phyloP scores from a whole-genome alignment of 2,888 invertebrate genomes.

The Acrocera orbiculus region DNA sequence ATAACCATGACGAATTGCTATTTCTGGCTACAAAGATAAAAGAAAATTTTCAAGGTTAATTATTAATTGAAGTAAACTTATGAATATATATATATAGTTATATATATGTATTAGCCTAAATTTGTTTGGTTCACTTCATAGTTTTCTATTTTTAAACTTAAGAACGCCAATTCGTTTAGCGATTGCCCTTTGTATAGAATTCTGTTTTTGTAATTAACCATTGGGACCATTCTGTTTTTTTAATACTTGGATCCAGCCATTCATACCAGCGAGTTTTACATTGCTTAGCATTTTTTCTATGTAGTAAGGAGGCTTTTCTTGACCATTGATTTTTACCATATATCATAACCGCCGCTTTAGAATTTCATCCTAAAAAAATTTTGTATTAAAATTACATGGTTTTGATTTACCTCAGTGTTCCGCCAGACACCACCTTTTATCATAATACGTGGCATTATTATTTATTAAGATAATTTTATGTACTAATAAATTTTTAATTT shows the following conservation, averaged over 20 bases:
- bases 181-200: too few relatives aligned
- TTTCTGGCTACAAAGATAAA: constrained; percentile 8
- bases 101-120: too few relatives aligned
- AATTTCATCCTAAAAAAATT: constrained; percentile 79
- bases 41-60: too few relatives aligned
- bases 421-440: constrained; percentile 99
- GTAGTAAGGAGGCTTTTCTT: constrained; percentile 91
- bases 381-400: background rate
- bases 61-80: too few relatives aligned
- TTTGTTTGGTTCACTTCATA: too few relatives aligned
- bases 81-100: too few relatives aligned
- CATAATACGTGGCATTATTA: constrained; percentile 94
- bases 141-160: too few relatives aligned
- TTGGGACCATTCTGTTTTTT: constrained; percentile 99
- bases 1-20: constrained; percentile 35
- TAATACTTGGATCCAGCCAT: constrained; percentile 98
- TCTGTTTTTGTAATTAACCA: too few relatives aligned
- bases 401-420: constrained; percentile 78
- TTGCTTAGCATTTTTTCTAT: constrained; percentile 97
- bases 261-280: constrained; percentile 99
- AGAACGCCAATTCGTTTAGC: too few relatives aligned
- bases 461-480: background rate
- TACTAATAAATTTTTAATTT: too few relatives aligned
- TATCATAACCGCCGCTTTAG: constrained; percentile 99
- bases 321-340: constrained; percentile 99